phyloP scores from a whole-genome alignment of 2,113 vertebrate genomes.

The Rousettus leschenaultii region DNA sequence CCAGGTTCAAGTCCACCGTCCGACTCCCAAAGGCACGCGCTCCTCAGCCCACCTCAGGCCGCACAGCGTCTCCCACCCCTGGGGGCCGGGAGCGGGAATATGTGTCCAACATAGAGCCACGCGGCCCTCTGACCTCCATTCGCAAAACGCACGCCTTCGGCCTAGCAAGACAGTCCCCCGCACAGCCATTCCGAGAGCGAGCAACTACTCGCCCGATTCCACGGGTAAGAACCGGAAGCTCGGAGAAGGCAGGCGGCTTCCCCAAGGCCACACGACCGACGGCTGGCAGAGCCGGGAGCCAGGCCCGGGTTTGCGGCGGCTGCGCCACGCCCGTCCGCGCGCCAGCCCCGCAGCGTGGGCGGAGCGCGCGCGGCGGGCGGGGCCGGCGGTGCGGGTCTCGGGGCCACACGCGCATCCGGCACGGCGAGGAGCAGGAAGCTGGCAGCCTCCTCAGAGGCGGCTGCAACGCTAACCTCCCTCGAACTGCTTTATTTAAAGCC shows the following conservation, averaged over 20 bases:
- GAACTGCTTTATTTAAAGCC: slow-evolving; percentile 65
- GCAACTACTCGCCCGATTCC: not conserved
- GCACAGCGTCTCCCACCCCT: not conserved
- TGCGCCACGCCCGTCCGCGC: no score
- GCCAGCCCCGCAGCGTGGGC: not conserved
- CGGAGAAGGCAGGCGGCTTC: not conserved
- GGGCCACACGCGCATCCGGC: not conserved
- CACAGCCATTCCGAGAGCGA: not conserved
- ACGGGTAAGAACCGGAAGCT: not conserved
- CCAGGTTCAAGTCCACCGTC: not conserved
- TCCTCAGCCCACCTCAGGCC: not conserved
- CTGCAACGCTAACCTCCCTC: slow-evolving; percentile 49
- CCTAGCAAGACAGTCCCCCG: not conserved
- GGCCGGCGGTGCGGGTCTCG: no score
- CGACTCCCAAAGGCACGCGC: no score
- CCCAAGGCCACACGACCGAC: not conserved
- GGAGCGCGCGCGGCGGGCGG: no score
- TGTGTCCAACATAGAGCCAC: not conserved
- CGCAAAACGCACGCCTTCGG: not conserved
- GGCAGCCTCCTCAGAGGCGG: not conserved
- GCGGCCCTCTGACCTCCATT: not conserved
- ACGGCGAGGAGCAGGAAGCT: not conserved
- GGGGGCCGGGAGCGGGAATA: not conserved
- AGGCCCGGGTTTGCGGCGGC: no score
- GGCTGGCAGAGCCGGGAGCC: not conserved